Conservation (phyloP, 2,113 vertebrate species). For the Onychostruthus taczanowskii region DNA sequence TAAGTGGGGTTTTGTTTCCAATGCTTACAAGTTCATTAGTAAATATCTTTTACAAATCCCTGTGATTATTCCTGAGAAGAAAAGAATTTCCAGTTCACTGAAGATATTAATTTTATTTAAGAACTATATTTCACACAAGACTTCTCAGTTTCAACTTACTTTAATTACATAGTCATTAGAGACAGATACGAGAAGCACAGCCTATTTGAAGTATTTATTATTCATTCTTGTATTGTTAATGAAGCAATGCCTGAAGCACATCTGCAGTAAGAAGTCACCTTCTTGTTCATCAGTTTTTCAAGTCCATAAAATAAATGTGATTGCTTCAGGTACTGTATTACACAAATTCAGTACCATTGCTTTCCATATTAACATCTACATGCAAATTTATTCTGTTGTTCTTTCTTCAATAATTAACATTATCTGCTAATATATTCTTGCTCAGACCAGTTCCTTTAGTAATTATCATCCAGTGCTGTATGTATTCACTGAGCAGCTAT, state of each 20-base stretch:
- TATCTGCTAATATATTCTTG: slow-evolving; percentile 41
- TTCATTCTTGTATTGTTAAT: slow-evolving; percentile 66
- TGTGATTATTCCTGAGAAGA: slow-evolving; percentile 28
- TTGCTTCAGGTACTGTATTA: slow-evolving; percentile 27
- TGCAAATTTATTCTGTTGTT: slow-evolving; percentile 66
- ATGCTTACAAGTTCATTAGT: background rate
- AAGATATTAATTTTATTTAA: slow-evolving; percentile 42
- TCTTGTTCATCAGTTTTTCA: slow-evolving; percentile 41
- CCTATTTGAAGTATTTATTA: slow-evolving; percentile 69
- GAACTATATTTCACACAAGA: slow-evolving; percentile 62
- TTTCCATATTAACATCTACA: slow-evolving; percentile 46
- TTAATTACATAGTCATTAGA: slow-evolving; percentile 72
- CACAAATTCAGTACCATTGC: background rate
- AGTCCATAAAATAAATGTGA: slow-evolving; percentile 40
- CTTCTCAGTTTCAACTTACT: slow-evolving; percentile 57
- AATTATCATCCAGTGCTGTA: slow-evolving; percentile 43
- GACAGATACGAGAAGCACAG: slow-evolving; percentile 56
- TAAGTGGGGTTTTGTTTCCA: background rate
- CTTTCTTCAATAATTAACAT: slow-evolving; percentile 68
- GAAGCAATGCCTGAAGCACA: slow-evolving; percentile 57
- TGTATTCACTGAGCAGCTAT: slow-evolving; percentile 7
- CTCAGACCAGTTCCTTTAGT: slow-evolving; percentile 16
- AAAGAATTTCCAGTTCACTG: slow-evolving; percentile 12
- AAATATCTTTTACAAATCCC: slow-evolving; percentile 6
- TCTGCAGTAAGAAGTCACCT: slow-evolving; percentile 58